Evolutionary conservation across 2,888 invertebrate species (phyloP).

Genomic region (Synanthedon myopaeformis): DNA sequence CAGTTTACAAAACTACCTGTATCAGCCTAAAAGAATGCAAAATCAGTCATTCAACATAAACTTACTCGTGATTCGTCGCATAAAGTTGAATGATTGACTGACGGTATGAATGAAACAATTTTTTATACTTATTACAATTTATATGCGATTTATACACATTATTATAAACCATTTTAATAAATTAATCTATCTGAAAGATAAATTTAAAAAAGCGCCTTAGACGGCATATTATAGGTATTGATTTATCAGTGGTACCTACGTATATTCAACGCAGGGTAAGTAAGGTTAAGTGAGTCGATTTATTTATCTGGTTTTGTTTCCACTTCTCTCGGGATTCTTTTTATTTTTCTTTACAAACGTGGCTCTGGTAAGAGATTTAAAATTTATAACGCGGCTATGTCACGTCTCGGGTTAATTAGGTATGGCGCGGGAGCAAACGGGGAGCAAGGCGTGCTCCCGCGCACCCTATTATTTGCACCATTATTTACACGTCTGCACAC

Average conservation of each 20-base stretch:
- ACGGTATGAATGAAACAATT: slow-evolving; percentile 1
- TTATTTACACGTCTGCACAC: slow-evolving; percentile 8
- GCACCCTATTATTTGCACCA: slow-evolving; percentile 39
- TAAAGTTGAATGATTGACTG: slow-evolving; percentile 8
- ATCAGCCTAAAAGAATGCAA: slow-evolving; percentile 28
- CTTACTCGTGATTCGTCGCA: slow-evolving; percentile 10
- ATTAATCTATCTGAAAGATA: too few species aligned
- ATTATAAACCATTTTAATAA: too few species aligned
- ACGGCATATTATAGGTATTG: slow-evolving; percentile 12
- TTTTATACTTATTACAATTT: neutral
- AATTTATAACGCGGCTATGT: slow-evolving; percentile 56
- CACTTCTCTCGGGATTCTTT: slow-evolving; percentile 13
- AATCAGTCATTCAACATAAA: slow-evolving; percentile 34
- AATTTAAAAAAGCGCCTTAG: neutral
- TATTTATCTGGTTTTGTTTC: slow-evolving; percentile 15
- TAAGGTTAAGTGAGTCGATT: slow-evolving; percentile 1
- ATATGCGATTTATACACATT: neutral
- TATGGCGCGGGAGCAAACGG: slow-evolving; percentile 27
- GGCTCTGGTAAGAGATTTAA: slow-evolving; percentile 44
- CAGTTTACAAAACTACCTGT: slow-evolving; percentile 20
- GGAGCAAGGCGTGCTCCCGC: slow-evolving; percentile 32
- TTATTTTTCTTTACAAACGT: slow-evolving; percentile 33
- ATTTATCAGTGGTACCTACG: slow-evolving; percentile 1
- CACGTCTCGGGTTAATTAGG: slow-evolving; percentile 61
- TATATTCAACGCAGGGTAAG: neutral